phyloP scores from a whole-genome alignment of 2,888 invertebrate species.

The Oxystoma pomonae region DNA sequence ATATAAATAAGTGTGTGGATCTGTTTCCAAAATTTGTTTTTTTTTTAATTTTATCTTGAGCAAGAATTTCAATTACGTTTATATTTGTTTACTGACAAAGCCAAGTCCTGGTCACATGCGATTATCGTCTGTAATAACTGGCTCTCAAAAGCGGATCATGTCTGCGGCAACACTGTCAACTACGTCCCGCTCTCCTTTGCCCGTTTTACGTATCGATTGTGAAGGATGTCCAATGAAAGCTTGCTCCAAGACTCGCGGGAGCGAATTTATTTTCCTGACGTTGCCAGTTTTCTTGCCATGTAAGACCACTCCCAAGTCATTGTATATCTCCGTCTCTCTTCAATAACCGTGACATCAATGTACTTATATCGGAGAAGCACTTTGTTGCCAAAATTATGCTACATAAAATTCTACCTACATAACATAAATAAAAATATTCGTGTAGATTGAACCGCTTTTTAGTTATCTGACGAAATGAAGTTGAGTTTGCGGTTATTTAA shows the following conservation, averaged over 20 bases:
- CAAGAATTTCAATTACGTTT: slow-evolving; percentile 38
- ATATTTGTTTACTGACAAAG: slow-evolving; percentile 58
- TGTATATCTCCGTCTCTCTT: slow-evolving; percentile 19
- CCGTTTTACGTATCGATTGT: slow-evolving; percentile 61
- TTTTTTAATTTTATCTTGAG: slow-evolving; percentile 13
- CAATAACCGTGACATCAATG: slow-evolving; percentile 28
- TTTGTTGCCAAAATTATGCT: slow-evolving; percentile 36
- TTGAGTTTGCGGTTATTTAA: slow-evolving; percentile 15
- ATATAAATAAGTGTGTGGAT: too few species aligned
- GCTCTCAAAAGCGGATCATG: slow-evolving; percentile 50
- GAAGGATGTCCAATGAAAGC: slow-evolving; percentile 58
- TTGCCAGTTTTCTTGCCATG: slow-evolving; percentile 41
- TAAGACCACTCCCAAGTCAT: slow-evolving; percentile 23
- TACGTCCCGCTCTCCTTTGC: slow-evolving; percentile 54
- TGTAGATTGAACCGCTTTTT: slow-evolving; percentile 5
- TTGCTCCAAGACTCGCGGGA: slow-evolving; percentile 46
- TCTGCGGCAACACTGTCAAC: slow-evolving; percentile 53
- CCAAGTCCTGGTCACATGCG: slow-evolving; percentile 36
- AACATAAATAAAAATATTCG: not conserved
- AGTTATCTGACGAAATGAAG: slow-evolving; percentile 25
- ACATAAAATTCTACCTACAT: slow-evolving; percentile 16
- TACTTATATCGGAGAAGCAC: slow-evolving; percentile 34
- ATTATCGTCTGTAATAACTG: slow-evolving; percentile 44
- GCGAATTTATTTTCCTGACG: slow-evolving; percentile 53
- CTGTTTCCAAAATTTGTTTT: too few species aligned